These are phyloP conservation scores for Miniopterus natalensis DNA, from an alignment of 2,113 vertebrate genomes.

Conservation along the genomic window DNA sequence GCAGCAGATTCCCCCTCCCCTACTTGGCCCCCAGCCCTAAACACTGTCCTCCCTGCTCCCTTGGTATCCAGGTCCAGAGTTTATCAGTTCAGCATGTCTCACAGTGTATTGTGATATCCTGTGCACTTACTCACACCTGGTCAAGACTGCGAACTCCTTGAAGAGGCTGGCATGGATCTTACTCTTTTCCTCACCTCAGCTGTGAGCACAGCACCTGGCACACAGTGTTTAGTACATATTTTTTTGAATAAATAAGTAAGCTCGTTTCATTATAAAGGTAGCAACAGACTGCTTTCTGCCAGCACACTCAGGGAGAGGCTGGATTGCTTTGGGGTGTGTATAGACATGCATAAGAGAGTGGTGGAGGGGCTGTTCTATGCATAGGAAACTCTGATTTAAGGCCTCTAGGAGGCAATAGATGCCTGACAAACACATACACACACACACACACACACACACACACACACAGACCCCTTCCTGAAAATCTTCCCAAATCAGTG, in stretches of 20 bases:
- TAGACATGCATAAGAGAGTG: not conserved
- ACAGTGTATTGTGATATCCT: not conserved
- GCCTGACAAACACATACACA: not conserved
- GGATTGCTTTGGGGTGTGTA: not conserved
- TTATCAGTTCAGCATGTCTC: not conserved
- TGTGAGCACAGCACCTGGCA: not conserved
- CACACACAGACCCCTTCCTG: not conserved
- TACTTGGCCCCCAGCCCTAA: not conserved
- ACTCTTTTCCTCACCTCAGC: not conserved
- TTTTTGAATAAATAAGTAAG: constrained; percentile 20
- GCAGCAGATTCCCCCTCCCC: not conserved
- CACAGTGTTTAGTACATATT: not conserved
- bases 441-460: not conserved
- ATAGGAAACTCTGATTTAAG: not conserved
- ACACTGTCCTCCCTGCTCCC: not conserved
- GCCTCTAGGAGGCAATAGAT: not conserved
- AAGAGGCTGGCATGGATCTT: not conserved
- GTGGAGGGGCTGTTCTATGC: not conserved
- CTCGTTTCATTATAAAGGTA: not conserved
- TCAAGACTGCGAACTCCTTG: not conserved
- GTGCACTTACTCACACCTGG: not conserved
- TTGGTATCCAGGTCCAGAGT: not conserved
- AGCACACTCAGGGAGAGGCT: not conserved
- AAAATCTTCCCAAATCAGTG: not conserved
- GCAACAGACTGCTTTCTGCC: not conserved